A percentile compares a stretch with the other conserved stretches of the same genome.
phyloP scores from a whole-genome alignment of 2,797 vertebrate species.

The Pseudotriccus pelzelni region DNA sequence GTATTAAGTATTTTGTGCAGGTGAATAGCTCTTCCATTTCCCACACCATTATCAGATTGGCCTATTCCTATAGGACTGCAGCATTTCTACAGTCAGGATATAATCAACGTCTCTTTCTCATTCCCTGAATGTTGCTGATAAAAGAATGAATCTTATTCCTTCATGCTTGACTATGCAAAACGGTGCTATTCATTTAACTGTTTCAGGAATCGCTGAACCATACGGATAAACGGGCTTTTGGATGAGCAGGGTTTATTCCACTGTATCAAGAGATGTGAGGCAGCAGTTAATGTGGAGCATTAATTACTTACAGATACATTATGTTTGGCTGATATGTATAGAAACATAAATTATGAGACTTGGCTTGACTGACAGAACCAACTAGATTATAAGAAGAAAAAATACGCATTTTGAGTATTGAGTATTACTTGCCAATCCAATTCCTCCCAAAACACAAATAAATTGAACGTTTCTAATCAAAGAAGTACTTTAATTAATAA shows the following conservation, averaged over 20 bases:
- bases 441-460: background rate
- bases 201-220: background rate
- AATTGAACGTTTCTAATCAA: background rate
- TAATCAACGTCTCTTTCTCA: constrained; percentile 30
- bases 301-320: background rate
- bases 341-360: background rate
- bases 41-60: background rate
- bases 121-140: constrained; percentile 29
- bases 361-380: background rate
- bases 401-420: background rate
- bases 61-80: background rate
- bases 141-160: background rate
- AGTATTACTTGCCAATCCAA: background rate
- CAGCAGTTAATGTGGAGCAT: background rate
- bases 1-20: background rate
- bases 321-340: background rate
- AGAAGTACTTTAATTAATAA: background rate
- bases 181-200: rapidly evolving
- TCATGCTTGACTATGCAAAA: background rate
- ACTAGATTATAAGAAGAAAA: background rate
- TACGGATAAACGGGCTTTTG: background rate
- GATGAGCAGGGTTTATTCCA: background rate
- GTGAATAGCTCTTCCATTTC: constrained; percentile 25
- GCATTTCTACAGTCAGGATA: background rate
- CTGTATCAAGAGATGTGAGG: background rate